Evolutionary conservation across 1,140 invertebrate genomes (phyloP).

Genomic region (Antheraea mylitta): DNA sequence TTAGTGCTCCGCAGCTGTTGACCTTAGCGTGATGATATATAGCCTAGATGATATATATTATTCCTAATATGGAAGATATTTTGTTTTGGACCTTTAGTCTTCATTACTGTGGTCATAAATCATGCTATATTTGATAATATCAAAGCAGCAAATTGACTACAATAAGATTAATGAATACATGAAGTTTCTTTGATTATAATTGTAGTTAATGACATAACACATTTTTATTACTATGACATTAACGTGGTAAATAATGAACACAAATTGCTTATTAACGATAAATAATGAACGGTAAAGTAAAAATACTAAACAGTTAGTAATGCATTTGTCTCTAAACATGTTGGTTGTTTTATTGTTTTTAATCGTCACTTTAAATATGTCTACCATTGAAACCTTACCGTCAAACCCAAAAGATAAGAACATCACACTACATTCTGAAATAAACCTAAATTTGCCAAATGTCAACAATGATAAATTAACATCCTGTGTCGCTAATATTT

Average conservation of each 20-base stretch:
- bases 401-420: background rate
- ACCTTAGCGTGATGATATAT: no score
- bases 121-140: background rate
- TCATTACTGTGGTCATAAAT: background rate
- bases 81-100: no score
- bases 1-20: no score
- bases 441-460: background rate
- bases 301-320: background rate
- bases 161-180: background rate
- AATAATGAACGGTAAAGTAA: background rate
- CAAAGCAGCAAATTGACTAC: background rate
- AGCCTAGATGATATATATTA: no score
- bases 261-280: background rate
- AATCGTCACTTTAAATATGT: background rate
- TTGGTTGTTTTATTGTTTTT: background rate
- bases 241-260: background rate
- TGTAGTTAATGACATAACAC: background rate
- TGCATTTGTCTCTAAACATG: background rate
- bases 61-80: no score
- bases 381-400: background rate
- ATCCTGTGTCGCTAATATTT: conserved; percentile 18
- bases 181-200: background rate
- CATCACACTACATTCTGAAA: background rate
- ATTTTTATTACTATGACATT: background rate
- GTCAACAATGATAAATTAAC: background rate